Base-by-base conservation (phyloP, 2,113 vertebrate genomes). In the Phrynosoma blainvillii region DNA sequence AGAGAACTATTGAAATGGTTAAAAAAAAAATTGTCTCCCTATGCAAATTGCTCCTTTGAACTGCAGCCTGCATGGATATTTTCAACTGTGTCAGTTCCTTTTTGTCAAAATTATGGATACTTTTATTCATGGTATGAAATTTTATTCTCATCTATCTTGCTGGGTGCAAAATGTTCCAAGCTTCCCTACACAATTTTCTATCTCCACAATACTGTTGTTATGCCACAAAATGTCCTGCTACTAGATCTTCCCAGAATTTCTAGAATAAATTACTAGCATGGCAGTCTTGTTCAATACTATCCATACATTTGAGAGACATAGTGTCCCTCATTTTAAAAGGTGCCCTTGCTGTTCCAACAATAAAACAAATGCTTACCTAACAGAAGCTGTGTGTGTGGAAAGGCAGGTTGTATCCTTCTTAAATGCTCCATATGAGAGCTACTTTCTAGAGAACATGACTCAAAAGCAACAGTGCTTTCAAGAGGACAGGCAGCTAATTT, bases 141-240 rank as follows among this genome's bases (percentile, higher is more conserved):
- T 92, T 70, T 87, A 62, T 91, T 87, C 68, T 91, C 78, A 92
- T 16, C 77, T 59, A 42, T 54, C 36, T 10, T 21, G 54, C 36
- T 68, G 71, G 70, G 68, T 66, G 42, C 90, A 40, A 66, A 66
- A 78, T 88, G 32, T 79, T 88, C 40, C 92, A 1, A 73, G 54
- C 92, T 84, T 79, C 90, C 27, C 77, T 79, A 90, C 7, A 91
- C 86, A 18, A 68, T 84, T 86, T 70, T 62, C 65, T 90, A 0
- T 62, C 79, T 75, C 89, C 90, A 47, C 91, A 93, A 93, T 89
- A 93, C 90, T 88, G 92, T 30, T 27, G 85, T 84, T 78, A 84
- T 91, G 27, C 75, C 0, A 1, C 66, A 78, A 89, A 86, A 47
- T 87, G 86, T 62, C 52, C 16, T 36, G 42, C 86, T 90, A 71